A percentile compares a stretch with the other conserved stretches of the same genome.
These are phyloP conservation scores for Chionomys nivalis DNA, from an alignment of 2,113 vertebrate species.

Conservation along the genomic window DNA sequence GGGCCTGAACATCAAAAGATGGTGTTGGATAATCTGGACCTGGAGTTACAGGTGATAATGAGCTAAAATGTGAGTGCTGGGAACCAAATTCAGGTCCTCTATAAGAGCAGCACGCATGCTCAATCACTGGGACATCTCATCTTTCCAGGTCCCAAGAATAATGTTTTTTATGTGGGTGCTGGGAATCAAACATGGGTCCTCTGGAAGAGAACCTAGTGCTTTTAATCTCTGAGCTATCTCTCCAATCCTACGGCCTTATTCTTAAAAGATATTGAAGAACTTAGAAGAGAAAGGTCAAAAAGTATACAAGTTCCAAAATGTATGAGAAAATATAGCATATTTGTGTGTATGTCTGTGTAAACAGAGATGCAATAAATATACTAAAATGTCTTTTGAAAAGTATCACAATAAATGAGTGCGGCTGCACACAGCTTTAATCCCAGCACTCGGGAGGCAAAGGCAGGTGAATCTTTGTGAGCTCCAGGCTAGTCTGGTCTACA, in stretches of 20 bases:
- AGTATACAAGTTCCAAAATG: conserved; percentile 22
- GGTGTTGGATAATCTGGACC: background rate
- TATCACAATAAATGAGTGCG: background rate
- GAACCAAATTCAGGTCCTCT: background rate
- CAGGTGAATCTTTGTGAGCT: background rate
- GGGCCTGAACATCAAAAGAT: background rate
- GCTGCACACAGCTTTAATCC: background rate
- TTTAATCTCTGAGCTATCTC: background rate
- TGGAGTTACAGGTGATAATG: background rate
- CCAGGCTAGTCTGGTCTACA: background rate
- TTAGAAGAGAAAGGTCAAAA: background rate
- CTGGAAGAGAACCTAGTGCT: background rate
- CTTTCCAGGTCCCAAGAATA: background rate
- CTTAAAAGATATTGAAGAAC: background rate
- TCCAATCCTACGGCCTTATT: background rate
- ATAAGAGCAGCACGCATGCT: background rate
- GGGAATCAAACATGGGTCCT: background rate
- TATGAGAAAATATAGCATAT: background rate
- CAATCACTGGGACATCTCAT: background rate
- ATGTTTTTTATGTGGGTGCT: background rate
- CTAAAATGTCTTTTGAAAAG: background rate
- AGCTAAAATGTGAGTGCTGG: too few relatives aligned
- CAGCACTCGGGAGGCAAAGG: background rate
- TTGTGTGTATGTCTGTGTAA: background rate
- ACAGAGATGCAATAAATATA: background rate